Evolutionary conservation across 35 echinoderm and acorn worm species (phyloP).

Genomic region (Heliocidaris erythrogramma): DNA sequence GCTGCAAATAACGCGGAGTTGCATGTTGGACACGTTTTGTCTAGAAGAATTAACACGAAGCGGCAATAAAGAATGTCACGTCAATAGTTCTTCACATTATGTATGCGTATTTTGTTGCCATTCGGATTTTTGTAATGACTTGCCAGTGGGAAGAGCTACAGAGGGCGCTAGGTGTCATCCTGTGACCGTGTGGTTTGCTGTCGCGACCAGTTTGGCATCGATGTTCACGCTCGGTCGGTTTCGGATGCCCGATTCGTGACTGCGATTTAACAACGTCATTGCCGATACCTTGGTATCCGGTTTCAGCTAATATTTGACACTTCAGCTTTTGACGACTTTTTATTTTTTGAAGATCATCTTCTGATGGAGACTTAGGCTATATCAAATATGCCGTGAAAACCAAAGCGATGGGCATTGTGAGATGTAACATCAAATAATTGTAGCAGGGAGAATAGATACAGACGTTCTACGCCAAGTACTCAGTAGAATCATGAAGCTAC

Average conservation of each 20-base stretch:
- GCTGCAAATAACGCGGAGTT: not conserved
- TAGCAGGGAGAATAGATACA: too few species aligned
- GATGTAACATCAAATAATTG: too few species aligned
- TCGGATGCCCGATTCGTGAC: constrained; percentile 38
- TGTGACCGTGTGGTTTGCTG: not conserved
- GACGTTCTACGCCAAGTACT: too few species aligned
- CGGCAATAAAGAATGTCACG: not conserved
- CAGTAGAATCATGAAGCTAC: too few species aligned
- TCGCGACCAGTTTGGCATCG: not conserved
- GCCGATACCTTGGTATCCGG: not conserved
- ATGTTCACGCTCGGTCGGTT: not conserved
- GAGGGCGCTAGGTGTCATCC: constrained; percentile 24
- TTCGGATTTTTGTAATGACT: not conserved
- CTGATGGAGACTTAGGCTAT: not conserved
- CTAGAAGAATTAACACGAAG: not conserved
- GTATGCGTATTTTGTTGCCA: not conserved
- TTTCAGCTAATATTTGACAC: not conserved
- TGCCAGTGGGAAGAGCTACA: not conserved
- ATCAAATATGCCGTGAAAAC: too few species aligned
- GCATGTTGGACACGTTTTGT: constrained; percentile 36
- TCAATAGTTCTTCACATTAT: not conserved
- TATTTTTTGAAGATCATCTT: not conserved
- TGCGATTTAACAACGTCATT: not conserved
- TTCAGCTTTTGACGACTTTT: not conserved
- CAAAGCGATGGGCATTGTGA: too few species aligned